Base-by-base conservation (phyloP, 1,140 invertebrate species). In the Atta texana region DNA sequence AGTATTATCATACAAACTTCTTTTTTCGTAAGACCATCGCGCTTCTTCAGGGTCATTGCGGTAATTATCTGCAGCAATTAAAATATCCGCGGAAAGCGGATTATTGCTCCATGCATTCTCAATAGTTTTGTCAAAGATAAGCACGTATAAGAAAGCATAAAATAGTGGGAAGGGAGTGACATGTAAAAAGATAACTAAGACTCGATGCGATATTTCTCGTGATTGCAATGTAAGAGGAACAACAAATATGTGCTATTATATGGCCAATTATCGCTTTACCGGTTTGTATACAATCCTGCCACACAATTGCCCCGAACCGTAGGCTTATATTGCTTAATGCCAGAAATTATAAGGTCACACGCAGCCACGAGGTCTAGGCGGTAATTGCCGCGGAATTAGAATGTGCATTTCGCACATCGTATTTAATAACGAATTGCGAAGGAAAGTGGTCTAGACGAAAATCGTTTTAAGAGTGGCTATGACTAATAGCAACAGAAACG, bases 41-140 rank as follows among this genome's bases (percentile, higher is more conserved):
- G 39, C 53, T 59, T 31, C 55, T 51, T 84, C 80, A 84, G 39
- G 80, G 80, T 75, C 69, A 63, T 84, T 55, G 69, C 69, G 16
- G 24, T 84, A 74, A 84, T 84, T 84, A 69, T 84, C 1, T 31
- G 80, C n/a, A 18, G 80, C 31, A 84, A 84, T 84, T 84, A 84
- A 84, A 75, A 51, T 12, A 55, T 24, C 39, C 55, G 69, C 55
- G 55, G 21, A 34, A 74, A 16, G 24, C 14, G 18, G 53, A 84
- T 74, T n/a, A 39, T 49, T 59, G 63, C 51, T n/a, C 55, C 14
- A 49, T 12, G 55, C n/a, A 53, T 61, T 75, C 44, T 51, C 21
- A n/a, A 49, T 16, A 31, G 16, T 81, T 61, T 63, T 72, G 16
- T 68, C 14, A 55, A 81, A 55, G 39, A 69, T 14, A 55, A 57